Conservation (phyloP, 2,797 vertebrate genomes). For the Poeciliopsis paucimaculata region DNA sequence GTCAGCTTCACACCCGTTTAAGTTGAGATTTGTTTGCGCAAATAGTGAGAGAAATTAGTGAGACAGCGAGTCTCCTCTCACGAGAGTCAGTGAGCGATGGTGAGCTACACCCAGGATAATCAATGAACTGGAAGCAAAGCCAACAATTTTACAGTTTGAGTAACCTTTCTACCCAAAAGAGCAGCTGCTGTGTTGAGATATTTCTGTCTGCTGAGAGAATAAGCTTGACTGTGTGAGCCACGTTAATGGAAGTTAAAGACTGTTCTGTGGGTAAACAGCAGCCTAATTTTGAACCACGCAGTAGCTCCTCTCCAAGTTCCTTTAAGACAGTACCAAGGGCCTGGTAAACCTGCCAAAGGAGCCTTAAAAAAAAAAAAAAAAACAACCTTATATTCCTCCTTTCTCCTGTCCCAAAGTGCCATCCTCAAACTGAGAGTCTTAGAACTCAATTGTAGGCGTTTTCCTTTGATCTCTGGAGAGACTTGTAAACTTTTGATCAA, state of each 20-base stretch:
- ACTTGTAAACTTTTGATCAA: not conserved
- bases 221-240: not conserved
- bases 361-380: too few relatives aligned
- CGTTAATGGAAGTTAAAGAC: not conserved
- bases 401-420: not conserved
- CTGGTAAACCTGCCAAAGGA: too few relatives aligned
- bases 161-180: not conserved
- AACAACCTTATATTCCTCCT: not conserved
- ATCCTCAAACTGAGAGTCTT: not conserved
- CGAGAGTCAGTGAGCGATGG: too few relatives aligned
- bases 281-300: not conserved
- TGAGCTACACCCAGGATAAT: not conserved
- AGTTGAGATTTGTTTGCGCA: not conserved
- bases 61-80: too few relatives aligned
- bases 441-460: not conserved
- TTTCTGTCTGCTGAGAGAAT: not conserved
- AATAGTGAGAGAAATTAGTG: too few relatives aligned
- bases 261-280: not conserved
- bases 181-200: not conserved
- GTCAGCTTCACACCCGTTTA: not conserved
- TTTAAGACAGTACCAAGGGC: too few relatives aligned
- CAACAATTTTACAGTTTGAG: not conserved
- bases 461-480: not conserved
- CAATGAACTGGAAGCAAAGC: not conserved
- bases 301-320: not conserved